Evolutionary conservation across 2,888 invertebrate genomes (phyloP).

Genomic region (Drosophila flavopinicola): DNA sequence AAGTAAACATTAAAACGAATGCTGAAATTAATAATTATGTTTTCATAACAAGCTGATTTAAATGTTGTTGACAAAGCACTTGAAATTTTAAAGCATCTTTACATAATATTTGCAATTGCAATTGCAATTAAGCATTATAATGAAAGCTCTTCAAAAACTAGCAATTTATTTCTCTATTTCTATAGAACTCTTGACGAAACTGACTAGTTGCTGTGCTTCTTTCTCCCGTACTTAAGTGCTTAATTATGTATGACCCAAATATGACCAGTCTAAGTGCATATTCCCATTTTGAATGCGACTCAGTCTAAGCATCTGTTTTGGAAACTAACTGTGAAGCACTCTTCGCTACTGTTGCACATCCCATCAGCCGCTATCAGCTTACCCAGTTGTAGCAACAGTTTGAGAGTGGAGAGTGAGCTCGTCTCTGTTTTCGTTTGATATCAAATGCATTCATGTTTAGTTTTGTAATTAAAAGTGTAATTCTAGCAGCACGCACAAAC

Average conservation of each 20-base stretch:
- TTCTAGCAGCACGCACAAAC: conserved; percentile 59
- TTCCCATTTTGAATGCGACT: conserved; percentile 19
- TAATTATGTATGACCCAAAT: conserved; percentile 44
- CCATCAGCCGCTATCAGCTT: conserved; percentile 7
- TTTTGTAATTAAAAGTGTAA: conserved; percentile 76
- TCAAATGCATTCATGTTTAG: conserved; percentile 76
- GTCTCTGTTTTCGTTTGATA: conserved; percentile 58
- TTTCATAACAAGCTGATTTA: not conserved
- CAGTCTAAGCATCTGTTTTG: conserved; percentile 19
- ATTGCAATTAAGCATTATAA: conserved; percentile 8
- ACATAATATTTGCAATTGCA: not conserved
- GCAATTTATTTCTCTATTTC: conserved; percentile 28
- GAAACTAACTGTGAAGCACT: conserved; percentile 5
- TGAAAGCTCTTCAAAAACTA: not conserved
- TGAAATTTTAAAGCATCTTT: conserved; percentile 3
- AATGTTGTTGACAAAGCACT: not conserved
- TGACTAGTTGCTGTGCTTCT: conserved; percentile 4
- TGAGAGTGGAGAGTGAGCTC: conserved; percentile 15
- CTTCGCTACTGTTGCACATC: conserved; percentile 6
- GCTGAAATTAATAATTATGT: too few species aligned
- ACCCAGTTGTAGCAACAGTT: not conserved
- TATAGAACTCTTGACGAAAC: conserved; percentile 1
- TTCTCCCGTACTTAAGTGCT: conserved; percentile 5
- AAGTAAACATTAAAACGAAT: too few species aligned
- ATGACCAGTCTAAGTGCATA: conserved; percentile 24